These are phyloP conservation scores for Eumeta japonica DNA, from an alignment of 1,140 invertebrate genomes.

Conservation along the genomic window DNA sequence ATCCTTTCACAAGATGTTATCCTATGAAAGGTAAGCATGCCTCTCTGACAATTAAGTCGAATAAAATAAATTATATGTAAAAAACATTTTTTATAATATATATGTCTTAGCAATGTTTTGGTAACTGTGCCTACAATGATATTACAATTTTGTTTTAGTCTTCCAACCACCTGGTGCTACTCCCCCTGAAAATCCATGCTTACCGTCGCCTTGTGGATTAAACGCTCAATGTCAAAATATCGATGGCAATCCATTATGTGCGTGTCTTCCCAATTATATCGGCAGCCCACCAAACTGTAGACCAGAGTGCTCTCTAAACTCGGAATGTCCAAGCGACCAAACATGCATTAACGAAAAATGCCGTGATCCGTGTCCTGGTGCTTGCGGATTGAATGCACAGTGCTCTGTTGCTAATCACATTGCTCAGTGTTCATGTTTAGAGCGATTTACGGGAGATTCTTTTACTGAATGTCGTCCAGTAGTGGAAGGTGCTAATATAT, in stretches of 20 bases:
- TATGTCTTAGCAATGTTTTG: no score
- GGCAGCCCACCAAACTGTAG: conserved; percentile 72
- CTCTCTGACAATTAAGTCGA: no score
- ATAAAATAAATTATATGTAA: conserved; percentile 1
- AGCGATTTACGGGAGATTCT: conserved; percentile 49
- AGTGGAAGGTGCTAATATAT: conserved; percentile 50
- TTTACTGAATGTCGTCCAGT: conserved; percentile 35
- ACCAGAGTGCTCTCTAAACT: conserved; percentile 75
- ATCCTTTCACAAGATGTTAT: conserved; percentile 70
- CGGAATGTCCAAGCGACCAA: conserved; percentile 67
- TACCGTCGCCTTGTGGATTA: conserved; percentile 72
- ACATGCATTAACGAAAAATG: conserved; percentile 73
- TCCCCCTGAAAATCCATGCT: conserved; percentile 63
- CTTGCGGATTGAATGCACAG: conserved; percentile 65
- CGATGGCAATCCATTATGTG: conserved; percentile 65
- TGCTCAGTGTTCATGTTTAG: conserved; percentile 69
- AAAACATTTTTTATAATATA: conserved; percentile 5
- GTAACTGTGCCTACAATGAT: no score
- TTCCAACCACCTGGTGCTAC: conserved; percentile 42
- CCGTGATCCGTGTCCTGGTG: conserved; percentile 69
- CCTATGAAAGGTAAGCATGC: conserved; percentile 56
- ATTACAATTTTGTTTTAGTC: conserved; percentile 50
- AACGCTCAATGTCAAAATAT: conserved; percentile 69
- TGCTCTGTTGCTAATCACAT: conserved; percentile 75
- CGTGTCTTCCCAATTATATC: conserved; percentile 64